Base-by-base conservation (phyloP, 2,888 invertebrate genomes). In the Plagodis dolabraria region DNA sequence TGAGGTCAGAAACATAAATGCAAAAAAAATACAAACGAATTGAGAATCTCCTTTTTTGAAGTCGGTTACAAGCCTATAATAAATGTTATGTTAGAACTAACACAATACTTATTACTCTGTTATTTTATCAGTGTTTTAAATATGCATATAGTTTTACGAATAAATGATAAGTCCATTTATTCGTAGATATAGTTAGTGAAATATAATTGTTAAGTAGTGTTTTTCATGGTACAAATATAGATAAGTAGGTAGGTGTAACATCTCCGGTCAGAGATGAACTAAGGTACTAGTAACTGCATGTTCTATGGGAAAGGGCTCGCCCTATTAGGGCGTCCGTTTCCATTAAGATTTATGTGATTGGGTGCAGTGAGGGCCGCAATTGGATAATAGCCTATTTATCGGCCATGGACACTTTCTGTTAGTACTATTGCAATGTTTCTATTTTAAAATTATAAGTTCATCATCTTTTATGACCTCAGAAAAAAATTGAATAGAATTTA, bases 271-370 rank as follows among this genome's bases (percentile, higher is more conserved):
- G 50, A 38, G 22, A 33, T 40, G 47, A 12, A 40, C 33, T 6
- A 35, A 47, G 57, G 8, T 40, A 33, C 52, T 45, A 22, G 22
- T 22, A 22, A 22, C 2, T 22, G 22, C 22, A 9, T 42, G 51
- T 7, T 48, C 63, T 56, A 67, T 65, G 69, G 67, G 68, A 70
- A 67, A 70, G 70, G 74, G 76, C 74, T 59, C 47, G 55, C 58
- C 66, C 71, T 67, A 62, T 69, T 63, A 70, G 60, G 64, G 52
- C 64, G 57, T 65, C 64, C 53, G 50, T 58, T 54, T 64, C 64
- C 72, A 80, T 80, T 80, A 74, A 80, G 74, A 80, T 80, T 80
- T 81, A 80, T 80, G 76, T 72, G 74, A 69, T 72, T 54, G 57
- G 48, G 53, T 50, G 61, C 63, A 58, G 56, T 36, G 33, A 45